Percentiles rank a stretch among this genome's conserved stretches.
Evolutionary conservation across 1,140 invertebrate genomes (phyloP).

Genomic region (Caligus rogercresseyi): DNA sequence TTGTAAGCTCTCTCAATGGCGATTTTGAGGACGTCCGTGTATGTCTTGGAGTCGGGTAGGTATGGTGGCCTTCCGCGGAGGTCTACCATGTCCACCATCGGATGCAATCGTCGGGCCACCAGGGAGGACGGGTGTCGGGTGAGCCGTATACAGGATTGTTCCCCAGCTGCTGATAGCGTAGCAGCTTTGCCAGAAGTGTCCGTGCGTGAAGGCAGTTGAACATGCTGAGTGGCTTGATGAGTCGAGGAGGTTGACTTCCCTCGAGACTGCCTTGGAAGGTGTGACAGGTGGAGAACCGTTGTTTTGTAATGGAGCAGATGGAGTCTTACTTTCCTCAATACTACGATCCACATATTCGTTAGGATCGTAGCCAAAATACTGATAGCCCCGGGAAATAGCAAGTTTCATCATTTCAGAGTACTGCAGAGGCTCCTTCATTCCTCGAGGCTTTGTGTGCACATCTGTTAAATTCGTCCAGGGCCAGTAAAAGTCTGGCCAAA

Average conservation of each 20-base stretch:
- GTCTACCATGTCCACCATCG: conserved; percentile 20
- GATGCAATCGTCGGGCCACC: conserved; percentile 19
- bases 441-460: conserved; percentile 16
- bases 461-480: conserved; percentile 18
- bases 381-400: conserved; percentile 18
- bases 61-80: conserved; percentile 18
- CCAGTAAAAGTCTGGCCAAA: conserved; percentile 20
- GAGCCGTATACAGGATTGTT: conserved; percentile 19
- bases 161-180: conserved; percentile 15
- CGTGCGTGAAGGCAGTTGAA: conserved; percentile 14
- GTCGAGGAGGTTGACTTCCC: conserved; percentile 1
- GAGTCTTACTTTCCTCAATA: conserved; percentile 5
- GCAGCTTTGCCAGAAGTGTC: conserved; percentile 12
- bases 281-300: not conserved
- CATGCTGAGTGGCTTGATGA: not conserved
- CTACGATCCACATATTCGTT: conserved; percentile 1
- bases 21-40: conserved; percentile 18
- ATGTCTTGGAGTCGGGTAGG: conserved; percentile 9
- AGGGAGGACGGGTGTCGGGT: conserved; percentile 15
- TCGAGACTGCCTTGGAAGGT: no score
- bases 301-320: not conserved
- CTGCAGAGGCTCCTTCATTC: conserved; percentile 15
- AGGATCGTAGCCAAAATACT: conserved; percentile 19
- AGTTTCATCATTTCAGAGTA: conserved; percentile 21
- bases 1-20: conserved; percentile 10